Evolutionary conservation across 2,113 vertebrate species (phyloP).

Genomic region (Pipra filicauda): DNA sequence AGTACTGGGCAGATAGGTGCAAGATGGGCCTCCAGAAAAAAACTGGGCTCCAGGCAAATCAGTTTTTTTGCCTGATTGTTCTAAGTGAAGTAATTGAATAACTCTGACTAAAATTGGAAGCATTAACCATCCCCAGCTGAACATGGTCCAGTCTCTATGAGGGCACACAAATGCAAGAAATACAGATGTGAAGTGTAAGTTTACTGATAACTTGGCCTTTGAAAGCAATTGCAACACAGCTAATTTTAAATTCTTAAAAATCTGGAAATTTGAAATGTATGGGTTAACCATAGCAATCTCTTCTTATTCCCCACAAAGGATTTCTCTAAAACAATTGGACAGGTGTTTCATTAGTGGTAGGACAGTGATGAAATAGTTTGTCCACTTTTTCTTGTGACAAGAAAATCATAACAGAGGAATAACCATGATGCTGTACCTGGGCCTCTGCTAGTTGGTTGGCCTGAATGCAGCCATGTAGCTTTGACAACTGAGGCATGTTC

Average conservation of each 20-base stretch:
- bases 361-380: background rate
- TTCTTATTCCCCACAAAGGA: background rate
- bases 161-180: background rate
- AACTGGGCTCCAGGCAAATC: background rate
- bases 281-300: background rate
- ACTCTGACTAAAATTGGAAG: background rate
- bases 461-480: background rate
- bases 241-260: background rate
- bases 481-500: background rate
- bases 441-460: background rate
- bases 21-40: background rate
- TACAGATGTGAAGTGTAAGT: background rate
- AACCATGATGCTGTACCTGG: accelerated
- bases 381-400: background rate
- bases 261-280: accelerated
- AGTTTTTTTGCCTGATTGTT: background rate
- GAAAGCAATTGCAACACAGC: background rate
- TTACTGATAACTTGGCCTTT: background rate
- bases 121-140: background rate
- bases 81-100: background rate
- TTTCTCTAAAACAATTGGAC: background rate
- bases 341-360: background rate
- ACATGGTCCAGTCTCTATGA: background rate
- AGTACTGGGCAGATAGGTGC: accelerated
- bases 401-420: background rate